Conservation (phyloP, 2,797 vertebrate species). For the Geotrypetes seraphini region DNA sequence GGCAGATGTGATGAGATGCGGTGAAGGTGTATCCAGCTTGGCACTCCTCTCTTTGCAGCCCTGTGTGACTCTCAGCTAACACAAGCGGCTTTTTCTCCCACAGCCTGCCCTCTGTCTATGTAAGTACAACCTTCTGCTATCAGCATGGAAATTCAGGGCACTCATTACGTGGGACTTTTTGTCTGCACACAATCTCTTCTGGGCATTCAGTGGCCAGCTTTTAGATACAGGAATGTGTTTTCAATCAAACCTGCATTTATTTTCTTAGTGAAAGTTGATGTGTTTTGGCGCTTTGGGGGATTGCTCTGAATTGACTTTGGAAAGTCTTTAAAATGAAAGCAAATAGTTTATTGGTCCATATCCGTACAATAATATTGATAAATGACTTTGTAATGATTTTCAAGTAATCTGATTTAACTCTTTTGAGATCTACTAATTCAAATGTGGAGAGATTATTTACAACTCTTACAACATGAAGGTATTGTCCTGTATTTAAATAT, state of each 20-base stretch:
- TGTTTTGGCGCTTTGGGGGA: constrained; percentile 20
- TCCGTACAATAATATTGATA: too few species aligned
- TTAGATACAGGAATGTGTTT: constrained; percentile 40
- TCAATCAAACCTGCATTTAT: constrained; percentile 49
- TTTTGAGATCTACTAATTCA: too few species aligned
- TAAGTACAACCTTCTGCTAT: constrained; percentile 84
- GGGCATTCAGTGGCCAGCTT: constrained; percentile 47
- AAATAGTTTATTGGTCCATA: too few species aligned
- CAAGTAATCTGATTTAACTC: too few species aligned
- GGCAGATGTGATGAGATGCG: constrained; percentile 76
- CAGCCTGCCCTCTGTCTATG: constrained; percentile 82
- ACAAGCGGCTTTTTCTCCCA: constrained; percentile 82
- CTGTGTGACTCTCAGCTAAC: constrained; percentile 84
- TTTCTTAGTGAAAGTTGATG: constrained; percentile 48
- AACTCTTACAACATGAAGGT: too few species aligned
- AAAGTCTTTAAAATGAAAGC: constrained; percentile 1
- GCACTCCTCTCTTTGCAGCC: constrained; percentile 74
- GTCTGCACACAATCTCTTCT: constrained; percentile 54
- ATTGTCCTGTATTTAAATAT: too few species aligned
- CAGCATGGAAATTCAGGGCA: constrained; percentile 59
- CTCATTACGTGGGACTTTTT: constrained; percentile 45
- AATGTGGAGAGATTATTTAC: too few species aligned
- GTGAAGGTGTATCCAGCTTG: constrained; percentile 75
- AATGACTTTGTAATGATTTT: too few species aligned
- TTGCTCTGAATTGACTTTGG: not conserved